phyloP scores from a whole-genome alignment of 2,113 vertebrate genomes.

The Pipa parva region DNA sequence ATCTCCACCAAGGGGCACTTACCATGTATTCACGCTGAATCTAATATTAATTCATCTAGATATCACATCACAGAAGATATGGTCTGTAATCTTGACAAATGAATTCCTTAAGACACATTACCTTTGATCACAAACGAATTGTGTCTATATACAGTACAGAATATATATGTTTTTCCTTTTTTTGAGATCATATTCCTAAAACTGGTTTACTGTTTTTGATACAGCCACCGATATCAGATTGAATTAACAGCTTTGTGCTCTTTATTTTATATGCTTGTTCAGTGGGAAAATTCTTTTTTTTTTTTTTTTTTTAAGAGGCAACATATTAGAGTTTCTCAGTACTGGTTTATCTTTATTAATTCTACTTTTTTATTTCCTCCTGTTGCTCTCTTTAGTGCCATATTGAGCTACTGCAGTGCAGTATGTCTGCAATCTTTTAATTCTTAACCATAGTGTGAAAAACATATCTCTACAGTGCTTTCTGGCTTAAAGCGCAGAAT shows the following conservation, averaged over 20 bases:
- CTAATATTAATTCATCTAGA: no score
- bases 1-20: background rate
- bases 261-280: background rate
- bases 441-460: background rate
- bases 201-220: background rate
- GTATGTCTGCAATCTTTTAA: background rate
- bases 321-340: background rate
- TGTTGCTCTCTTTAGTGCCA: slow-evolving; percentile 1
- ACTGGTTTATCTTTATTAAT: background rate
- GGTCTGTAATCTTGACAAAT: background rate
- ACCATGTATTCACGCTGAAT: no score
- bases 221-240: background rate
- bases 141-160: no score
- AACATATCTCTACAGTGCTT: background rate
- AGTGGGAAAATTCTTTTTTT: no score
- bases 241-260: background rate
- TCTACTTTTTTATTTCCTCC: background rate
- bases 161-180: no score
- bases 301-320: no score
- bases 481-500: background rate
- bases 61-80: no score
- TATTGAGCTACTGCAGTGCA: slow-evolving; percentile 1
- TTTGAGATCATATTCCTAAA: background rate
- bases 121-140: background rate
- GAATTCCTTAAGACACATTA: background rate